Conservation (phyloP, 2,797 vertebrate genomes). For the Scarus forsteni region DNA sequence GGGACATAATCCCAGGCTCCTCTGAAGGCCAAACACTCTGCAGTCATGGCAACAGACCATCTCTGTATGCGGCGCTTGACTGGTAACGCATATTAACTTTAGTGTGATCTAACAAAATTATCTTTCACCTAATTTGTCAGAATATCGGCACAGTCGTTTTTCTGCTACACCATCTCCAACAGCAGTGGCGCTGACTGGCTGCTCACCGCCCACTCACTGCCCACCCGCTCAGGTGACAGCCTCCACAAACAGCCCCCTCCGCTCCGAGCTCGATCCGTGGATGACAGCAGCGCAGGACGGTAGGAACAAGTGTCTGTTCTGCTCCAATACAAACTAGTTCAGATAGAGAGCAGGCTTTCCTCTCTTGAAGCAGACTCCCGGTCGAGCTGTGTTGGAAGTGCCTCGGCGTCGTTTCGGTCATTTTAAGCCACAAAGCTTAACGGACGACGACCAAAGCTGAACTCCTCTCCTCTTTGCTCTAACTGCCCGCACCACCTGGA, state of each 20-base stretch:
- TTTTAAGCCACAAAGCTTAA: slow-evolving; percentile 45
- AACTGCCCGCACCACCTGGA: slow-evolving; percentile 41
- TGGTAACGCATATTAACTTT: neutral
- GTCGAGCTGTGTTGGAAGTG: neutral
- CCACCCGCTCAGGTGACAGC: slow-evolving; percentile 72
- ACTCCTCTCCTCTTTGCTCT: slow-evolving; percentile 3
- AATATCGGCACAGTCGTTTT: neutral
- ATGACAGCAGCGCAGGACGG: slow-evolving; percentile 62
- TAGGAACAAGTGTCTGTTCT: slow-evolving; percentile 26
- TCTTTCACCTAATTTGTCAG: rapidly evolving
- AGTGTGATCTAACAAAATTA: no score
- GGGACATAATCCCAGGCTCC: slow-evolving; percentile 11
- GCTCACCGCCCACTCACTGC: slow-evolving; percentile 46
- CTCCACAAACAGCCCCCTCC: slow-evolving; percentile 45
- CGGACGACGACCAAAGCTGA: slow-evolving; percentile 17
- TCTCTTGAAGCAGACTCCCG: neutral
- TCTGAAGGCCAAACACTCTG: neutral
- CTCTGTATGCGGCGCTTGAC: neutral
- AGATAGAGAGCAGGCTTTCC: neutral
- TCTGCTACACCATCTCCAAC: neutral
- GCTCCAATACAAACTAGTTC: slow-evolving; percentile 27
- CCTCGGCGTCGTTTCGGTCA: neutral
- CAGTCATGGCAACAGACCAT: neutral
- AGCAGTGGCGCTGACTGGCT: slow-evolving; percentile 28
- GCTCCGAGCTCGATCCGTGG: slow-evolving; percentile 61